Evolutionary conservation across 2,888 invertebrate species (phyloP).

Genomic region (Epirrita christyi): DNA sequence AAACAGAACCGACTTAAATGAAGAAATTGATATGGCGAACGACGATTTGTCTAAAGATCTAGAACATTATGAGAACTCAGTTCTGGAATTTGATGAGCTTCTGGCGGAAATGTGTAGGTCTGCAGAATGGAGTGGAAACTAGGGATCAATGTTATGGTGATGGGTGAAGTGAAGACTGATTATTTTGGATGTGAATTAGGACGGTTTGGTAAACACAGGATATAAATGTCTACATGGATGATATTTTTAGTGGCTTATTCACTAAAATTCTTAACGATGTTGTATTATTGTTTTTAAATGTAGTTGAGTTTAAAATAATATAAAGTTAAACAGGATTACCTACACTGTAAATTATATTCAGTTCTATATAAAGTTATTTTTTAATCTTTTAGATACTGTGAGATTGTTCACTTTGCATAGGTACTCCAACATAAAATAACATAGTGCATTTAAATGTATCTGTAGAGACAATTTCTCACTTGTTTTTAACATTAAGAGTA

Average conservation of each 20-base stretch:
- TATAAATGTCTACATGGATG: conserved; percentile 3
- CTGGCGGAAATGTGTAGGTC: conserved; percentile 88
- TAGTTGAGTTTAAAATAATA: neutral
- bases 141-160: conserved; percentile 45
- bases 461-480: too few relatives aligned
- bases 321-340: too few relatives aligned
- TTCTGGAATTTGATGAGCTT: conserved; percentile 90
- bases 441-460: too few relatives aligned
- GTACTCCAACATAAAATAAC: too few relatives aligned
- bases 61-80: conserved; percentile 89
- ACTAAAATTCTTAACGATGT: neutral
- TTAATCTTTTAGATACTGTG: neutral
- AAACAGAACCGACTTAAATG: conserved; percentile 53
- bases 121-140: conserved; percentile 85
- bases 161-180: conserved; percentile 28
- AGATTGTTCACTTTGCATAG: too few relatives aligned
- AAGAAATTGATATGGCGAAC: conserved; percentile 64
- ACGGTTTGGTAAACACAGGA: neutral
- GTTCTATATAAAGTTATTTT: neutral
- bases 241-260: neutral
- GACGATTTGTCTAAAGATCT: conserved; percentile 88
- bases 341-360: neutral
- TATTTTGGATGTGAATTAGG: conserved; percentile 4
- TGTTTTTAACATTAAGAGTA: neutral
- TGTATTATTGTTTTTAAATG: neutral